Conservation (phyloP, 2,888 invertebrate species). For the Drosophila nigricruria region DNA sequence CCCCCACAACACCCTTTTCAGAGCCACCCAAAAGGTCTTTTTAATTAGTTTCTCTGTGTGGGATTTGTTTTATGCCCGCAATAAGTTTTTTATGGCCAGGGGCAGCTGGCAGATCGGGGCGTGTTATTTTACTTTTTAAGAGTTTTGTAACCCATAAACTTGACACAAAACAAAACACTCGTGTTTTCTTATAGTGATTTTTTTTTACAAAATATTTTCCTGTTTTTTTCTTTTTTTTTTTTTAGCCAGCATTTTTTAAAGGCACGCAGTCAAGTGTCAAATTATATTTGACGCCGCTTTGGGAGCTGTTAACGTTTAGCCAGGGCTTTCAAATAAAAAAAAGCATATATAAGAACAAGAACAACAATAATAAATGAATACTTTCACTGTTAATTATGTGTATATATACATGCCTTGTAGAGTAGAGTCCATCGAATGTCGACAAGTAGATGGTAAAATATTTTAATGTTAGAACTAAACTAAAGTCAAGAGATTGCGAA, state of each 20-base stretch:
- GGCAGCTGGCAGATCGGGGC: slow-evolving; percentile 13
- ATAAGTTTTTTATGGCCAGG: slow-evolving; percentile 57
- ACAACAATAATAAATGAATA: slow-evolving; percentile 2
- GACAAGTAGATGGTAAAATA: not conserved
- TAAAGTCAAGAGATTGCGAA: not conserved
- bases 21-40: slow-evolving; percentile 60
- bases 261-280: slow-evolving; percentile 75
- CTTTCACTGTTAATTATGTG: slow-evolving; percentile 5
- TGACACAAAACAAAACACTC: slow-evolving; percentile 67
- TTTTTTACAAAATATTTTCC: slow-evolving; percentile 14
- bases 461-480: not conserved
- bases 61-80: slow-evolving; percentile 71
- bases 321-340: slow-evolving; percentile 37
- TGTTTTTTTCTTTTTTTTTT: not conserved
- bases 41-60: slow-evolving; percentile 79
- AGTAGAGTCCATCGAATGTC: not conserved
- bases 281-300: slow-evolving; percentile 73
- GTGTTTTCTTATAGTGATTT: slow-evolving; percentile 37
- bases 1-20: slow-evolving; percentile 25
- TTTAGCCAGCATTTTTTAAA: slow-evolving; percentile 33
- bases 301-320: slow-evolving; percentile 73
- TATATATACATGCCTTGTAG: not conserved
- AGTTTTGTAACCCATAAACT: slow-evolving; percentile 75
- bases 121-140: slow-evolving; percentile 59
- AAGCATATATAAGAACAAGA: not conserved